Evolutionary conservation across 2,797 vertebrate genomes (phyloP).

Genomic region (Falco novaeseelandiae): DNA sequence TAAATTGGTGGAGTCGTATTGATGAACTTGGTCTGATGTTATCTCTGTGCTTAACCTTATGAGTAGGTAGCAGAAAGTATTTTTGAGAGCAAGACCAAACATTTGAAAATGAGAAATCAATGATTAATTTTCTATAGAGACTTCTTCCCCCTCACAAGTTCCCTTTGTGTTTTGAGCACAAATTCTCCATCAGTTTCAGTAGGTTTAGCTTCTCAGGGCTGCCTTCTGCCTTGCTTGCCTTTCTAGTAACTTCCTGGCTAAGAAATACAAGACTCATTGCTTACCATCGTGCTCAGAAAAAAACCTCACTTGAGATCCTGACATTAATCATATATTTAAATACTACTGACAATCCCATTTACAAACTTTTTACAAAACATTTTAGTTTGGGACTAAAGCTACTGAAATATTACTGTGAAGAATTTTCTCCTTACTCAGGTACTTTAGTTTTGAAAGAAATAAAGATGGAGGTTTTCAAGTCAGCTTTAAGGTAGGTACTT

Average conservation of each 20-base stretch:
- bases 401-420: not conserved
- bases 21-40: not conserved
- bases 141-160: not conserved
- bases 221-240: not conserved
- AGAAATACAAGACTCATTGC: not conserved
- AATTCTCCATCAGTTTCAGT: not conserved
- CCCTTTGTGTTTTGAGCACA: not conserved
- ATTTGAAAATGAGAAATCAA: not conserved
- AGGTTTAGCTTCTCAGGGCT: not conserved
- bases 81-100: not conserved
- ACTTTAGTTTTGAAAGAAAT: not conserved
- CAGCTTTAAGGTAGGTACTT: not conserved
- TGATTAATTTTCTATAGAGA: not conserved
- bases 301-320: not conserved
- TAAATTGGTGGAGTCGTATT: not conserved
- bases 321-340: not conserved
- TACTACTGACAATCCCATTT: not conserved
- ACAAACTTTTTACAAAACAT: not conserved
- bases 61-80: not conserved
- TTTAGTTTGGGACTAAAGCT: not conserved
- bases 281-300: not conserved
- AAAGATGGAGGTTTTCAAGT: not conserved
- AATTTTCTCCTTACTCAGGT: not conserved
- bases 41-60: not conserved
- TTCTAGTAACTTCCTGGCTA: not conserved